Evolutionary conservation across 2,797 vertebrate genomes (phyloP).

Genomic region (Catamblyrhynchus diadema): DNA sequence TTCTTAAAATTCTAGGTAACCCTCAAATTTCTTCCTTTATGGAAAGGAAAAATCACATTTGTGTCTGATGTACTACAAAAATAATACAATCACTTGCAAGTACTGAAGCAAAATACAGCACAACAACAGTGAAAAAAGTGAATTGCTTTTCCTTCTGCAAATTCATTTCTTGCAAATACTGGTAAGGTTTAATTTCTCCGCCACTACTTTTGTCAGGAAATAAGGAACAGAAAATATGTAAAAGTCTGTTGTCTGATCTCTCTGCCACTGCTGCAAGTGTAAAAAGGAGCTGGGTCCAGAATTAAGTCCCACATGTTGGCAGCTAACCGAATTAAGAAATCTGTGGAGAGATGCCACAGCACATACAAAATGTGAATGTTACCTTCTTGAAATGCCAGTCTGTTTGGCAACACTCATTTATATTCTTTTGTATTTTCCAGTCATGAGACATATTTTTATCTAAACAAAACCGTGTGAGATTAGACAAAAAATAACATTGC

Average conservation of each 20-base stretch:
- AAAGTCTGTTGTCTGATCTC: background rate
- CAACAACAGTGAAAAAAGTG: rapidly evolving
- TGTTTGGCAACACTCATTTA: background rate
- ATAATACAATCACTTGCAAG: background rate
- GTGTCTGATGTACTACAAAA: background rate
- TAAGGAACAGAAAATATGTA: background rate
- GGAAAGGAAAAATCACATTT: background rate
- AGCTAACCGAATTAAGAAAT: background rate
- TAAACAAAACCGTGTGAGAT: background rate
- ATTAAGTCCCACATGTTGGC: background rate
- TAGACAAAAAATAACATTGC: background rate
- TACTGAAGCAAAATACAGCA: background rate
- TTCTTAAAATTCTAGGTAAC: background rate
- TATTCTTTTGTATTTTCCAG: background rate
- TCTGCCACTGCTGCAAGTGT: background rate
- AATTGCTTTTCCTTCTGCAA: background rate
- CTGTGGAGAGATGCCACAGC: background rate
- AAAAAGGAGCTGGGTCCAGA: background rate
- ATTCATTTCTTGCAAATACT: background rate
- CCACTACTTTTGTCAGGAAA: background rate
- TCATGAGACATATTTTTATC: background rate
- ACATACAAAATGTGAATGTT: background rate
- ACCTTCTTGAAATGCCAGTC: background rate
- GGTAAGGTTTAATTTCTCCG: background rate
- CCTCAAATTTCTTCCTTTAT: background rate